Evolutionary conservation across 1,140 invertebrate species (phyloP).

Genomic region (Batillaria attramentaria): DNA sequence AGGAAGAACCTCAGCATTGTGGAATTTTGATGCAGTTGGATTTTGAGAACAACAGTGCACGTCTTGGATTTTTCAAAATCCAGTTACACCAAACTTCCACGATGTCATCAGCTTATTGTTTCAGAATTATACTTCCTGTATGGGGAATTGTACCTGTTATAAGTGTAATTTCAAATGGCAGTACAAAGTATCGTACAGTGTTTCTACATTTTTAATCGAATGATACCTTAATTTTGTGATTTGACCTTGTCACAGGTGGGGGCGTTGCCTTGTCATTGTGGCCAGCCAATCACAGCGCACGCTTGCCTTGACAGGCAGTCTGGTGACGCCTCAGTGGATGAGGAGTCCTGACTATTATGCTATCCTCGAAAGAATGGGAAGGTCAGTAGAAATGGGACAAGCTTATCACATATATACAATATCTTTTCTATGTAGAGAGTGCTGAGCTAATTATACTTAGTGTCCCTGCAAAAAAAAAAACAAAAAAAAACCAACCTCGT

Average conservation of each 20-base stretch:
- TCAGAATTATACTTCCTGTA: too few species aligned
- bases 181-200: too few species aligned
- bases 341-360: conserved; percentile 78
- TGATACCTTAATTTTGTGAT: conserved; percentile 59
- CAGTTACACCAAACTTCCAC: too few species aligned
- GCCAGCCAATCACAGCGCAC: conserved; percentile 79
- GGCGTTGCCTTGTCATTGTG: conserved; percentile 80
- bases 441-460: background rate
- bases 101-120: too few species aligned
- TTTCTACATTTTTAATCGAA: too few species aligned
- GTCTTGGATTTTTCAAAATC: too few species aligned
- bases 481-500: background rate
- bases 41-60: too few species aligned
- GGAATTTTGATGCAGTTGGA: too few species aligned
- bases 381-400: conserved; percentile 43
- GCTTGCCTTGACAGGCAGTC: conserved; percentile 74
- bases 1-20: background rate
- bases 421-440: background rate
- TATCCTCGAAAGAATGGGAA: conserved; percentile 84
- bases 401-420: too few species aligned
- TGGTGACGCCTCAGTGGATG: conserved; percentile 74
- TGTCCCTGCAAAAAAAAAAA: background rate
- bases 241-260: conserved; percentile 71
- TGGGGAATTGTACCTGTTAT: too few species aligned
- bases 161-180: too few species aligned